These are phyloP conservation scores for Dicerorhinus sumatrensis DNA, from an alignment of 2,113 vertebrate genomes.

Conservation along the genomic window DNA sequence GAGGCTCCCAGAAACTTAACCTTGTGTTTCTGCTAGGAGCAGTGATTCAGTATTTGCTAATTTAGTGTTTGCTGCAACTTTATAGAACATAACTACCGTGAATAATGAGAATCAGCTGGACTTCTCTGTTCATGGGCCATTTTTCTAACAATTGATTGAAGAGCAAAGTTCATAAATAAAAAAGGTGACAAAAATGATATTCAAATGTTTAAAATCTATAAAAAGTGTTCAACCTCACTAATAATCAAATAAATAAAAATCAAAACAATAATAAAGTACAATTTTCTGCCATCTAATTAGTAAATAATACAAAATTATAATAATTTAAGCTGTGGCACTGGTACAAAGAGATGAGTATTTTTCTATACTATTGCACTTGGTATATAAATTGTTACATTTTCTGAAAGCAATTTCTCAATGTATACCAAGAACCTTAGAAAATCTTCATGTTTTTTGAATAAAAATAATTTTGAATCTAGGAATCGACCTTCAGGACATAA, in stretches of 20 bases:
- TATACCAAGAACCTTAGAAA: background rate
- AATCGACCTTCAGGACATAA: background rate
- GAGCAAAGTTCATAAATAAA: slow-evolving; percentile 32
- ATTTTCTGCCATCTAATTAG: background rate
- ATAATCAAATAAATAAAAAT: slow-evolving; percentile 2
- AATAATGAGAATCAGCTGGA: background rate
- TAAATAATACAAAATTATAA: slow-evolving; percentile 33
- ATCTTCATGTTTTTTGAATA: slow-evolving; percentile 8
- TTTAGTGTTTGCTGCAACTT: background rate
- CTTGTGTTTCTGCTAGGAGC: background rate
- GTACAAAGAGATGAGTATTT: background rate
- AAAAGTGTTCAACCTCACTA: background rate
- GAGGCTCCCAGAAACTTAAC: background rate
- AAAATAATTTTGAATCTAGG: slow-evolving; percentile 42
- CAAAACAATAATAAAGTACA: background rate
- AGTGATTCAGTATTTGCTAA: background rate
- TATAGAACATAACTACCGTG: background rate
- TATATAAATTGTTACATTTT: background rate
- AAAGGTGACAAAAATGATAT: slow-evolving; percentile 10
- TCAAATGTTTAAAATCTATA: background rate
- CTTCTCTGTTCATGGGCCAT: background rate
- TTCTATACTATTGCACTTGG: background rate
- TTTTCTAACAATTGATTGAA: background rate
- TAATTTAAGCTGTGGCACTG: background rate
- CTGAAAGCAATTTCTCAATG: background rate